Evolutionary conservation across 2,797 vertebrate genomes (phyloP), one percentile per base, ranked within the genome.

Genomic region (Chlorospingus flavigularis): DNA sequence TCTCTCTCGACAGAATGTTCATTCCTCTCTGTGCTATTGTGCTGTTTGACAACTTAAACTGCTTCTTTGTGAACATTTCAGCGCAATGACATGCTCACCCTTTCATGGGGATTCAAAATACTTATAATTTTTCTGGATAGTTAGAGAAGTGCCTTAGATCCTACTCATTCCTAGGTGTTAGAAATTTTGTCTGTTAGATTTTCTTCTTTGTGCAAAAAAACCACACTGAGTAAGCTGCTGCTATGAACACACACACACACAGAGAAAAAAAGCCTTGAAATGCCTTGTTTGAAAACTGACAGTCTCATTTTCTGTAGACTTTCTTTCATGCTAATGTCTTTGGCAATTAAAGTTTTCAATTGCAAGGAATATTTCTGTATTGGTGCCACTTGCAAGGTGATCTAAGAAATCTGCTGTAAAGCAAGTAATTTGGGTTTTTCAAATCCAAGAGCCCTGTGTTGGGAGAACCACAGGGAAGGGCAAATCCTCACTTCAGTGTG

Each of bases 1-100:
- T 70, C 57, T 92, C 63, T 78, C 76, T 72, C 0, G 2, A 28
- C 60, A 79, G 72, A 92, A 62, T 17, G 23, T 70, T 94, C 61
- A 7, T 72, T 88, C 66, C 82, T 86, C 72, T 90, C 51, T 31
- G 28, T 68, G 76, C 82, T 58, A 15, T 92, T 91, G 66, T 92
- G 42, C 39, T 45, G 58, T 83, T 85, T 84, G 85, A 88, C 86
- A 85, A 33, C 51, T 90, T 93, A 76, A 86, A 88, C 73, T 78
- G 31, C 0, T 21, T 62, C 80, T 93, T 73, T 92, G 89, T 84
- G 91, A 95, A n/a, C 4, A 0, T 83, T 88, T 76, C 86, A 57
- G 43, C 2, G 10, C 45, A 42, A 5, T 74, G 71, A 76, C 67
- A 23, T 21, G 57, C 74, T 79, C 71, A 91, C 45, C 39, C 79